Conservation (phyloP, 2,888 invertebrate genomes). For the Tiliacea citrago region DNA sequence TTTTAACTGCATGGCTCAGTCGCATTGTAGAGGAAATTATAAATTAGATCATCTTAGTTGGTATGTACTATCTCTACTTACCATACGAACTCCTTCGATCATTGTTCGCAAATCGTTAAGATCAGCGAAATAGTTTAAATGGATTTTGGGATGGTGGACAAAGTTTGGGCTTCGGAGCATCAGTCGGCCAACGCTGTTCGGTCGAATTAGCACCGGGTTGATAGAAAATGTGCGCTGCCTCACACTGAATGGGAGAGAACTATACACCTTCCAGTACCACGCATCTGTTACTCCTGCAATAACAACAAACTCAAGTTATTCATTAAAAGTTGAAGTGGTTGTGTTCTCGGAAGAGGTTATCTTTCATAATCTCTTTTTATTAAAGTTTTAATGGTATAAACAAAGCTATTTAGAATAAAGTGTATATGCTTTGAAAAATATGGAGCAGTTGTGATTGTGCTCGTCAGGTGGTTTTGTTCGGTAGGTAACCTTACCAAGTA, state of each 20-base stretch:
- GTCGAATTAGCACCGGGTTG: slow-evolving; percentile 94
- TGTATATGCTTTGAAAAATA: background rate
- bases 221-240: slow-evolving; percentile 92
- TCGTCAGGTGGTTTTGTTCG: background rate
- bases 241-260: slow-evolving; percentile 81
- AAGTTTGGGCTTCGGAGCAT: slow-evolving; percentile 93
- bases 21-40: background rate
- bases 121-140: slow-evolving; percentile 95
- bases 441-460: background rate
- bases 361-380: slow-evolving; percentile 36
- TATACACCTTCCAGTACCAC: slow-evolving; percentile 91
- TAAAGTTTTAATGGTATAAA: slow-evolving; percentile 46
- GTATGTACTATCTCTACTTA: slow-evolving; percentile 68
- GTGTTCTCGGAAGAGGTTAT: slow-evolving; percentile 16
- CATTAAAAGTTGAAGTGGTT: slow-evolving; percentile 23
- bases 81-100: slow-evolving; percentile 94
- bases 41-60: background rate
- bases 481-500: slow-evolving; percentile 88
- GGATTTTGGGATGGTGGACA: slow-evolving; percentile 93
- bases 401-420: slow-evolving; percentile 25
- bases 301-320: slow-evolving; percentile 37
- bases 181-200: slow-evolving; percentile 94
- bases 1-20: background rate
- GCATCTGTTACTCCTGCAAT: slow-evolving; percentile 90
- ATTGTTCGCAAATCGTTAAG: slow-evolving; percentile 93